A percentile compares a stretch with the other conserved stretches of the same genome.
Evolutionary conservation across 2,797 vertebrate species (phyloP).

Genomic region (Threskiornis aethiopicus): DNA sequence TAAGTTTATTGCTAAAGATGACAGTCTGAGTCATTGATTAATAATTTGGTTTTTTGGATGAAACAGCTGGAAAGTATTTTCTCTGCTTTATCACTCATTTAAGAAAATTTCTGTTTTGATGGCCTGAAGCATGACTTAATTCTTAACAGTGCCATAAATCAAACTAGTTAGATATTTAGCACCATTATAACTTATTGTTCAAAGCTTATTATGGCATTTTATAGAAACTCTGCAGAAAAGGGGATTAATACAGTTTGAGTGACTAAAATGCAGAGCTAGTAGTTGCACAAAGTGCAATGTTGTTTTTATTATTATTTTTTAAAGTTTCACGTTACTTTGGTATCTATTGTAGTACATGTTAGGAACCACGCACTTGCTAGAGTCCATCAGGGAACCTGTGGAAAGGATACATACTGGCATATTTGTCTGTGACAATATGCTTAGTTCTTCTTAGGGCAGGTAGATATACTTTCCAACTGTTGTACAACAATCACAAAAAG

Average conservation of each 20-base stretch:
- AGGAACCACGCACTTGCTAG: background rate
- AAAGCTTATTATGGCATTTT: background rate
- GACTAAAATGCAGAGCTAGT: background rate
- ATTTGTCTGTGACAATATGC: background rate
- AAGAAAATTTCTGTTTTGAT: background rate
- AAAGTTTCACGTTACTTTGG: background rate
- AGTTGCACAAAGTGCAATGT: background rate
- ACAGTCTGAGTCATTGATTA: background rate
- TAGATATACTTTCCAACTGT: background rate
- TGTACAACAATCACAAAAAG: background rate
- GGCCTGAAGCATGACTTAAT: background rate
- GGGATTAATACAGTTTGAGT: background rate
- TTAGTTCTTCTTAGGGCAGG: background rate
- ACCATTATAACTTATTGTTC: background rate
- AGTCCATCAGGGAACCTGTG: background rate
- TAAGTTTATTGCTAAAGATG: background rate
- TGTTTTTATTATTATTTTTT: background rate
- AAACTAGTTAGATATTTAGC: background rate
- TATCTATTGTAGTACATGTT: background rate
- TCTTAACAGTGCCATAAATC: conserved; percentile 35
- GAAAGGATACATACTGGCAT: background rate
- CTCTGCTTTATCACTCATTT: background rate
- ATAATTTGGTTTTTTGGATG: background rate
- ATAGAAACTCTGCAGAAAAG: background rate
- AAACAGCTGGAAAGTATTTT: conserved; percentile 34